Percentiles rank a stretch among this genome's conserved stretches.
phyloP scores from a whole-genome alignment of 2,797 vertebrate species.

The Sebastolobus alascanus region DNA sequence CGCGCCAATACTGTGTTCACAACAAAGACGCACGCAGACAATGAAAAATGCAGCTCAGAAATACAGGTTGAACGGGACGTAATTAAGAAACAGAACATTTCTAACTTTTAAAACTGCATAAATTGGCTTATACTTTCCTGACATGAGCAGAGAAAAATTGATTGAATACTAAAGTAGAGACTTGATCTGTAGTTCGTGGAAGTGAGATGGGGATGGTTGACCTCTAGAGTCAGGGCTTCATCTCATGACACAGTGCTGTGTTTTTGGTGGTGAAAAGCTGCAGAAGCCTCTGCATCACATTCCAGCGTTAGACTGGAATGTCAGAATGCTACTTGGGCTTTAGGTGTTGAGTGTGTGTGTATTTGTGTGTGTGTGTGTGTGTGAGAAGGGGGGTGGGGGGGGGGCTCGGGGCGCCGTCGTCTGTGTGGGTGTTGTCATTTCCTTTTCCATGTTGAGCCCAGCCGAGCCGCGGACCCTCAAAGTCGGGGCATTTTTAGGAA shows the following conservation, averaged over 20 bases:
- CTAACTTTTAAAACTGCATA: not conserved
- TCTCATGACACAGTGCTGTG: conserved; percentile 19
- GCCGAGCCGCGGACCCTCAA: not conserved
- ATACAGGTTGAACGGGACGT: conserved; percentile 1
- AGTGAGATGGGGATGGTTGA: conserved; percentile 30
- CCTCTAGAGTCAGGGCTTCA: conserved; percentile 29
- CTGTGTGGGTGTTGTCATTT: not conserved
- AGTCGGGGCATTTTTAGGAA: not conserved
- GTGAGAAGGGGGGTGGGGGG: not conserved
- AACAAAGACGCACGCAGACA: conserved; percentile 35
- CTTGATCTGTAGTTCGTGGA: conserved; percentile 19
- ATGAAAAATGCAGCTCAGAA: conserved; percentile 10
- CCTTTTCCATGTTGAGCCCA: not conserved
- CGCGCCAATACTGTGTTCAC: conserved; percentile 57
- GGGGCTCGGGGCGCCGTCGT: too few relatives aligned
- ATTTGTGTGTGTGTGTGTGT: not conserved
- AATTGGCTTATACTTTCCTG: not conserved
- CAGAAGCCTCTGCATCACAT: conserved; percentile 46
- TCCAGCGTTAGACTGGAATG: conserved; percentile 45
- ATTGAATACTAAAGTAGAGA: conserved; percentile 14
- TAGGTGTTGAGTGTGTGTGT: conserved; percentile 41
- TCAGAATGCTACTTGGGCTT: conserved; percentile 32
- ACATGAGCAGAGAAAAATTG: not conserved
- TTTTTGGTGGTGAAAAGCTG: conserved; percentile 37
- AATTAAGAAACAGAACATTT: conserved; percentile 15